phyloP scores from a whole-genome alignment of 2,888 invertebrate genomes.

The Dermolepida albohirtum region DNA sequence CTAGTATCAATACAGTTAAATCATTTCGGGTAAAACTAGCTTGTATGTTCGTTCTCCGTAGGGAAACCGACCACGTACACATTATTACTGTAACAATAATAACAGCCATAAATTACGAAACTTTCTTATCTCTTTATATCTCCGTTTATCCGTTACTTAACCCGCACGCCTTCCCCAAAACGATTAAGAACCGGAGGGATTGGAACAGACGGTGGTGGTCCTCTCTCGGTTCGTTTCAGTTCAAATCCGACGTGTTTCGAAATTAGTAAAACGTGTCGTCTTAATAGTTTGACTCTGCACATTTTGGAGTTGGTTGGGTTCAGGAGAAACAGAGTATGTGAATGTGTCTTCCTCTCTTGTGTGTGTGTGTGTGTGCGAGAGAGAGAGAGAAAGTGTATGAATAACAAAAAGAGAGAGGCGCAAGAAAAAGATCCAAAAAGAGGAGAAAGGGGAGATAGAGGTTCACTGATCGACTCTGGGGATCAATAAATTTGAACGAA shows the following conservation, averaged over 20 bases:
- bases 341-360: too few species aligned
- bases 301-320: background rate
- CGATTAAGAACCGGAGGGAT: constrained; percentile 14
- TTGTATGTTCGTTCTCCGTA: constrained; percentile 3
- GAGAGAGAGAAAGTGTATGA: too few species aligned
- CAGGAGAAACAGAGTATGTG: too few species aligned
- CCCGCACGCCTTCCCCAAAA: constrained; percentile 18
- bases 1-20: background rate
- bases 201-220: constrained; percentile 9
- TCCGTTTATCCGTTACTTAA: constrained; percentile 19
- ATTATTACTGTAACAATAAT: constrained; percentile 26
- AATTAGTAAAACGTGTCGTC: constrained; percentile 7
- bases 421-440: too few species aligned
- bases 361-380: too few species aligned
- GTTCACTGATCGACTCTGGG: too few species aligned
- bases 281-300: constrained; percentile 14
- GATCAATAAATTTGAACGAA: too few species aligned
- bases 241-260: constrained; percentile 3
- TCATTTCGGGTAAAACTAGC: background rate
- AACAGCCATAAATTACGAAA: constrained; percentile 21
- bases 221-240: constrained; percentile 13
- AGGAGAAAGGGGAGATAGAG: too few species aligned
- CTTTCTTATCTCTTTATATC: constrained; percentile 28
- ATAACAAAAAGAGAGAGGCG: too few species aligned
- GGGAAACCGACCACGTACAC: constrained; percentile 12